Evolutionary conservation across 2,113 vertebrate species (phyloP).

Genomic region (Deroptyus accipitrinus): DNA sequence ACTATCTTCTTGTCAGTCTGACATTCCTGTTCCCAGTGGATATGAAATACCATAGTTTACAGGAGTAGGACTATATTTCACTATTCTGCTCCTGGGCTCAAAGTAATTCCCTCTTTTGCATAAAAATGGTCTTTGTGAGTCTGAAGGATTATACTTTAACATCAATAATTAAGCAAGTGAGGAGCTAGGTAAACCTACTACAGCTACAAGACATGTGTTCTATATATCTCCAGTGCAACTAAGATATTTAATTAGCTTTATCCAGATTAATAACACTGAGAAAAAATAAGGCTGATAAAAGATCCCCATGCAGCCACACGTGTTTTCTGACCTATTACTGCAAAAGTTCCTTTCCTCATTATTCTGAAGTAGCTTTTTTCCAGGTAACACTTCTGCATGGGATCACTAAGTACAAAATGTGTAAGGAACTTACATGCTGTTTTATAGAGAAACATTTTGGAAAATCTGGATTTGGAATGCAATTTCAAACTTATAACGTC

Average conservation of each 20-base stretch:
- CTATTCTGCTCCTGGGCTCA: neutral
- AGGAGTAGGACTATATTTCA: neutral
- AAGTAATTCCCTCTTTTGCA: neutral
- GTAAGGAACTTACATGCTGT: neutral
- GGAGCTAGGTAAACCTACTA: neutral
- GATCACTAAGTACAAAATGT: neutral
- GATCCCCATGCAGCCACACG: neutral
- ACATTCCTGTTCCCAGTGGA: neutral
- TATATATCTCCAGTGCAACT: neutral
- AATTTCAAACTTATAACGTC: neutral
- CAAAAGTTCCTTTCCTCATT: neutral
- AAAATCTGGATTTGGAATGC: neutral
- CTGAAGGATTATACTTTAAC: neutral
- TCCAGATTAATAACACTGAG: neutral
- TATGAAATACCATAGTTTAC: neutral
- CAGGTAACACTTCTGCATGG: neutral
- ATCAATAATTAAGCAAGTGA: neutral
- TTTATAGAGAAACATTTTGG: neutral
- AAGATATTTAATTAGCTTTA: conserved; percentile 14
- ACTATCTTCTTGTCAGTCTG: neutral
- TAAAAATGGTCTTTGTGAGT: neutral
- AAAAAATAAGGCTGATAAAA: neutral
- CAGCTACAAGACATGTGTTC: neutral
- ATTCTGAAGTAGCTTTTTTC: neutral
- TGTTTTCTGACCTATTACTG: neutral